Evolutionary conservation across 2,797 vertebrate species (phyloP), one percentile per base, ranked within the genome.

Genomic region (Sphenopsis melanotis): DNA sequence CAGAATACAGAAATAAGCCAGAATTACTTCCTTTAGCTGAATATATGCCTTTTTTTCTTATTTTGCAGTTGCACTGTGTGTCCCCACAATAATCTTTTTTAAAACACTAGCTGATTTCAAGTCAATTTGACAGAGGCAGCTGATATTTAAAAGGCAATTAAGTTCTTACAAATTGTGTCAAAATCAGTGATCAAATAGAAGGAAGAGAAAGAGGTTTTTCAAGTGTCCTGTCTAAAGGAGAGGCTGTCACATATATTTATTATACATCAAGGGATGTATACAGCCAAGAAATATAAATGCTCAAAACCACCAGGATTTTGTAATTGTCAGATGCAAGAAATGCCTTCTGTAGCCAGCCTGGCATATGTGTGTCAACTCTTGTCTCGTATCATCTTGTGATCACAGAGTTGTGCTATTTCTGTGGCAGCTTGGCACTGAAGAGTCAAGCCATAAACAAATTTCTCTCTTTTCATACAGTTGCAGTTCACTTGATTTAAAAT

Each of bases 1-100:
- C 7, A 83, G 63, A 84, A 70, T 41, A 76, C 85, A 95, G 94
- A 90, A 94, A 74, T 64, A 82, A 61, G 37, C 29, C 83, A 88
- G 85, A 93, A 65, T 74, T 83, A 49, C 85, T 80, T 79, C 77
- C 50, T 36, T 80, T 91, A 84, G 23, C 60, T 84, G 34, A 84
- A 92, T 56, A 44, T 19, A 19, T 47, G 15, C 29, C 29, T 16
- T 36, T 79, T 74, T 41, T 15, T 2, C 52, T 82, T 36, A 15
- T 59, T 90, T 89, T 91, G 18, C 46, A 86, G 65, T 69, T 1
- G 0, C 44, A 68, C 13, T 24, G 0, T 75, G 12, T 68, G 5
- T 36, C 36, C 34, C 27, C 21, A 65, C 21, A 75, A 78, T 34
- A 75, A 80, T 83, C 4, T 88, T 94, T 86, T 77, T 79, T 20